phyloP scores from a whole-genome alignment of 2,113 vertebrate genomes.

The Macroglossus sobrinus region DNA sequence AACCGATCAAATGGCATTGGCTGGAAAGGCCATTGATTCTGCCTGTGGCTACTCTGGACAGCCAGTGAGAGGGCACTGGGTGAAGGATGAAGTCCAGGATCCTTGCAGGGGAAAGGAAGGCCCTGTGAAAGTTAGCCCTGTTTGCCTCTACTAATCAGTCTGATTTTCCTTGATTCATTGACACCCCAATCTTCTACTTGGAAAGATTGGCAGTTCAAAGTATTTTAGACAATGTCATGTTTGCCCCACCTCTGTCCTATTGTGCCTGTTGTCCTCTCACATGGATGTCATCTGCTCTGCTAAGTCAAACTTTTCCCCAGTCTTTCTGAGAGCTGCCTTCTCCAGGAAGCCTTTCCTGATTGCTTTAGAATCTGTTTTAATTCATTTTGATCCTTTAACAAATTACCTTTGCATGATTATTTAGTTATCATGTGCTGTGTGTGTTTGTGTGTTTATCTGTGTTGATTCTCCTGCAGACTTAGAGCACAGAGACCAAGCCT shows the following conservation, averaged over 20 bases:
- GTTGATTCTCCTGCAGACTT: not conserved
- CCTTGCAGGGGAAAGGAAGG: not conserved
- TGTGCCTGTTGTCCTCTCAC: not conserved
- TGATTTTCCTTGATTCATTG: not conserved
- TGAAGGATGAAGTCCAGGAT: not conserved
- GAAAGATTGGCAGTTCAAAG: not conserved
- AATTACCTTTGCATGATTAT: not conserved
- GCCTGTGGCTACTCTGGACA: not conserved
- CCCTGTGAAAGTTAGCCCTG: too few relatives aligned
- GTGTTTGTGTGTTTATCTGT: not conserved
- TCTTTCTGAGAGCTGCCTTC: not conserved
- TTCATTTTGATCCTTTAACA: not conserved
- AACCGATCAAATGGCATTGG: not conserved
- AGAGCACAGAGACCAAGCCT: not conserved
- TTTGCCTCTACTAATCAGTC: not conserved
- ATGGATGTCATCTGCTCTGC: not conserved
- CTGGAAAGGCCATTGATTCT: not conserved
- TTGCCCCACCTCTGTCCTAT: not conserved
- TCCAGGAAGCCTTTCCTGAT: not conserved
- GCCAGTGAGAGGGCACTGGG: fast-evolving
- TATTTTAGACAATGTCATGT: not conserved
- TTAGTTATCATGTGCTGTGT: not conserved
- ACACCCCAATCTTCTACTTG: not conserved
- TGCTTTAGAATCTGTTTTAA: not conserved
- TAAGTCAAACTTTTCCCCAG: not conserved